Percentiles rank a stretch among this genome's conserved stretches.
phyloP scores from a whole-genome alignment of 1,140 invertebrate species.

The Macrocentrus cingulum region DNA sequence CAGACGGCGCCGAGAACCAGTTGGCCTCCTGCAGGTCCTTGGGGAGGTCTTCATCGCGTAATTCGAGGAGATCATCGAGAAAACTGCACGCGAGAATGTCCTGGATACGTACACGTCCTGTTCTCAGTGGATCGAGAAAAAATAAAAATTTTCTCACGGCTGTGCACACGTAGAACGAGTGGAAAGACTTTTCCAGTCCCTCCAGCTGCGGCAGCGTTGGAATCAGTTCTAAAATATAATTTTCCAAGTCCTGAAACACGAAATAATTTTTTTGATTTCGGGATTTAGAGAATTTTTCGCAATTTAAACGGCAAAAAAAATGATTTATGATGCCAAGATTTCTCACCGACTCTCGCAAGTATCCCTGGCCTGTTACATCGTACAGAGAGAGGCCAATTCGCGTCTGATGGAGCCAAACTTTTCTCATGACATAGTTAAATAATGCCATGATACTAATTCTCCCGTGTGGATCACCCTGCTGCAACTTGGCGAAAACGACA shows the following conservation, averaged over 20 bases:
- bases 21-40: conserved; percentile 85
- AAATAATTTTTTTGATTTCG: conserved; percentile 19
- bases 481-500: conserved; percentile 82
- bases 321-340: no score
- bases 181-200: conserved; percentile 89
- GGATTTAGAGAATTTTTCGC: no score
- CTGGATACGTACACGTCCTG: conserved; percentile 84
- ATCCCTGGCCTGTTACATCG: conserved; percentile 90
- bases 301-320: no score
- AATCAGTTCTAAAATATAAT: conserved; percentile 91
- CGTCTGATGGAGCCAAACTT: conserved; percentile 92
- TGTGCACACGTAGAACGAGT: conserved; percentile 95
- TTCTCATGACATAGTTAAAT: conserved; percentile 94
- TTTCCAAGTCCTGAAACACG: conserved; percentile 82
- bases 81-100: conserved; percentile 91
- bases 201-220: conserved; percentile 88
- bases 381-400: conserved; percentile 90
- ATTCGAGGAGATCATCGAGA: conserved; percentile 84
- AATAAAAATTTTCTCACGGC: conserved; percentile 95
- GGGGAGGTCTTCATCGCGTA: conserved; percentile 83
- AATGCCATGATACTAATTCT: conserved; percentile 79
- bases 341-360: conserved; percentile 81
- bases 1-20: conserved; percentile 93
- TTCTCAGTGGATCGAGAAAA: conserved; percentile 87
- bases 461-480: conserved; percentile 80